phyloP scores from a whole-genome alignment of 2,113 vertebrate species.

The Heteronetta atricapilla region DNA sequence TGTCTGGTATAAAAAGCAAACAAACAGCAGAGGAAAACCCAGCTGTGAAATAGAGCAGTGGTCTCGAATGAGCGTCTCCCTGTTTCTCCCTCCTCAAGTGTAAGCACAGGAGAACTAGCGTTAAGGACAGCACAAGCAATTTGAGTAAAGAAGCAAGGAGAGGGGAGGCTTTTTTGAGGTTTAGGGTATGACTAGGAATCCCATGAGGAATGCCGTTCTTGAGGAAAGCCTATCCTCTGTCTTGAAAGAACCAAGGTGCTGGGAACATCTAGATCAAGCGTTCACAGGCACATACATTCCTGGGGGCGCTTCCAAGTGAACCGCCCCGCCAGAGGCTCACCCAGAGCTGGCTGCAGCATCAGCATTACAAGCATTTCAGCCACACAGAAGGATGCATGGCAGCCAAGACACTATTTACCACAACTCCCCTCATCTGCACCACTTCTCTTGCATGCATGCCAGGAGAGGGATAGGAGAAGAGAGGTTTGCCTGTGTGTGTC shows the following conservation, averaged over 20 bases:
- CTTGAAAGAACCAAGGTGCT: background rate
- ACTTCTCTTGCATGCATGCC: rapidly evolving
- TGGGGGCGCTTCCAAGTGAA: background rate
- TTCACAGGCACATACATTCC: background rate
- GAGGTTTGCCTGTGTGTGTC: background rate
- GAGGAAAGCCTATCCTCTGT: background rate
- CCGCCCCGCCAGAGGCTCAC: background rate
- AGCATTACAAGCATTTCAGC: background rate
- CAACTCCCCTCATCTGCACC: background rate
- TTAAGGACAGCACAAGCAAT: background rate
- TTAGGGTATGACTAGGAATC: background rate
- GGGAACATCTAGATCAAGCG: background rate
- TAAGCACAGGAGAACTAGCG: background rate
- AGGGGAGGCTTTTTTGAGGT: background rate
- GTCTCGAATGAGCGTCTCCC: background rate
- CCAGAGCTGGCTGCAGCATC: background rate
- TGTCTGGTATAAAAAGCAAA: conserved; percentile 40
- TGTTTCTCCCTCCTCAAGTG: background rate
- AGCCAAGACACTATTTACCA: background rate
- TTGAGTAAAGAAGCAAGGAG: background rate
- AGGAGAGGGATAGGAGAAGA: background rate
- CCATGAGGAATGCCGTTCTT: background rate
- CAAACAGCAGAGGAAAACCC: background rate
- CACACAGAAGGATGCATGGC: background rate
- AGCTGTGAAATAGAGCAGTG: conserved; percentile 34